Base-by-base conservation (phyloP, 2,888 invertebrate species). In the Clepsis dumicolana region DNA sequence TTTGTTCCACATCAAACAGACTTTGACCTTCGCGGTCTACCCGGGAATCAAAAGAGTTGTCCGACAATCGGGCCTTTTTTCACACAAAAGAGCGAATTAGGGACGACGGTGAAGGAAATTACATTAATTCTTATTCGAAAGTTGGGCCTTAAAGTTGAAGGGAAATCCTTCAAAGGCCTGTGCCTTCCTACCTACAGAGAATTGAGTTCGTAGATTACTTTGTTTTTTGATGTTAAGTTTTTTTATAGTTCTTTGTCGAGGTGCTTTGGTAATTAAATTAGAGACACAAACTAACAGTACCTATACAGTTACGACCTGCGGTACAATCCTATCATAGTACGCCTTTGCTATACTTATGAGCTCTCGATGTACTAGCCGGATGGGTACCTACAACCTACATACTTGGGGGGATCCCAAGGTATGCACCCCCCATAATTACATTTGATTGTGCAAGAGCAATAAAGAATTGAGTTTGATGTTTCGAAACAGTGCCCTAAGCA, bases 51-150 rank as follows among this genome's bases (percentile, higher is more conserved):
- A 61, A 56, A 61, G 61, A 62, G 66, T 66, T 66, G 61, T 66
- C 61, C 16, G 62, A 66, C 61, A 61, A 66, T 62, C 18, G 35
- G 10, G 27, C 48, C 44, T 60, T 66, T 66, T 66, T 66, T 66
- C 54, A 56, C 61, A 66, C 66, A 66, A 61, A 66, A 66, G 54
- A n/a, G 54, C 32, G 32, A 66, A 66, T 66, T 66, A 61, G 48
- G 60, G 66, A 54, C 54, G 41, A 4, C 16, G 18, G 29, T 5
- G 32, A 4, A 56, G 54, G 61, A 66, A 62, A 62, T 66, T 62
- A 56, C 61, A 48, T 56, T 66, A 66, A 66, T 66, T 66, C 54
- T 41, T 60, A 18, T 53, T 44, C 4, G 21, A 66, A 66, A 66
- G 35, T 66, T 66, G 57, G 64, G 41, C 44, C 48, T 62, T 52